Evolutionary conservation across 1,140 invertebrate genomes (phyloP), one percentile per base, ranked within the genome.

Genomic region (Pantala flavescens): DNA sequence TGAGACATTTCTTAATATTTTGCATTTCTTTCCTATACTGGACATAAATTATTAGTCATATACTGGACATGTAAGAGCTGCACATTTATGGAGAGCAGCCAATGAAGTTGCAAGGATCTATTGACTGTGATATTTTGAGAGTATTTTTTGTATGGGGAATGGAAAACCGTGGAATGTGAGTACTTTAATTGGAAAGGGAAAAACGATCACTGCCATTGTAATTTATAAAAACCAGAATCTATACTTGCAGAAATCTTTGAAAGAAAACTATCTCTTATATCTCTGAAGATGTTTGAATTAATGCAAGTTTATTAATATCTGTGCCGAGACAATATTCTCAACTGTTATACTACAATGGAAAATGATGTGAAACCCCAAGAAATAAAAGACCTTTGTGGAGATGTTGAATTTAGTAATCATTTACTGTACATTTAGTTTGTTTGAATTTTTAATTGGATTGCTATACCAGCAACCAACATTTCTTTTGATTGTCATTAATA

Each of bases 81-180:
- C 3, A 36, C 2, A 36, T 36, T 9, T 9, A 2, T 36, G 28
- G 28, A 5, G 28, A 5, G 9, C 28, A 36, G 28, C 28, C 28
- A 36, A 36, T 36, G 28, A 63, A 63, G 49, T 63, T 63, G 49
- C 49, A 19, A 63, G 49, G 49, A 63, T 7, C 49, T 63, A 63
- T 63, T 63, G 49, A 63, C 49, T 63, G 49, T 63, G 49, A 63
- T 63, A 63, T 63, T 63, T 63, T 19, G 12, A 63, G 49, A 63
- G 49, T 63, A 63, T 63, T 63, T 63, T 63, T 63, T 63, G 49
- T 63, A 21, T 63, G n/a, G n/a, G n/a, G 12, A 3, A 63, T 19
- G 28, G 49, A 14, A 3, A 63, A 63, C 14, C 1, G 49, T 63
- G 28, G 28, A 36, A 36, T 36, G 28, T 36, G n/a, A 21, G 12